Percentiles rank a stretch among this genome's conserved stretches.
These are phyloP conservation scores for Sitta carolinensis DNA, from an alignment of 2,797 vertebrate genomes.

Conservation along the genomic window DNA sequence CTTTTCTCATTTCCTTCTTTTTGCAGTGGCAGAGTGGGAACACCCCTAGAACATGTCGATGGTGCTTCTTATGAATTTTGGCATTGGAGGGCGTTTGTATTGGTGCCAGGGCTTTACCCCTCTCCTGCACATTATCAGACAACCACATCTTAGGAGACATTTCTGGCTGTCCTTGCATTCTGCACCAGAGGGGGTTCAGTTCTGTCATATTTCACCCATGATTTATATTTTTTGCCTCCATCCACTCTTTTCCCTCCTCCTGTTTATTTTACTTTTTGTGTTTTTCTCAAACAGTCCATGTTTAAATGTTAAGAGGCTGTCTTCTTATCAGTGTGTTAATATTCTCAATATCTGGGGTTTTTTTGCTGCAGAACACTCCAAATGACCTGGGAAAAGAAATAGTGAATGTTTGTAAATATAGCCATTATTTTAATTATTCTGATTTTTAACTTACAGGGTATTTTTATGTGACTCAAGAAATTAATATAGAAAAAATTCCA, in stretches of 20 bases:
- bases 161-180: not conserved
- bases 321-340: not conserved
- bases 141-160: not conserved
- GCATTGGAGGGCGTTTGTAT: not conserved
- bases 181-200: not conserved
- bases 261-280: not conserved
- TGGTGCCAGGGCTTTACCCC: not conserved
- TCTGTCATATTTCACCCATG: not conserved
- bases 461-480: not conserved
- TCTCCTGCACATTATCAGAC: not conserved
- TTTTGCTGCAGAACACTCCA: not conserved
- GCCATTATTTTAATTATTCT: not conserved
- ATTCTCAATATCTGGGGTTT: slow-evolving; percentile 20
- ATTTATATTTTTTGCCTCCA: not conserved
- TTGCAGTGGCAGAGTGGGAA: not conserved
- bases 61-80: not conserved
- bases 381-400: slow-evolving; percentile 22
- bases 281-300: not conserved
- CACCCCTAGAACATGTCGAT: not conserved
- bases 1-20: not conserved
- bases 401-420: slow-evolving; percentile 15
- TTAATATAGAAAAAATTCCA: not conserved
- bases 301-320: not conserved
- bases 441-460: not conserved
- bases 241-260: not conserved